Conservation (phyloP, 2,797 vertebrate genomes). For the Chaetophractus vellerosus region DNA sequence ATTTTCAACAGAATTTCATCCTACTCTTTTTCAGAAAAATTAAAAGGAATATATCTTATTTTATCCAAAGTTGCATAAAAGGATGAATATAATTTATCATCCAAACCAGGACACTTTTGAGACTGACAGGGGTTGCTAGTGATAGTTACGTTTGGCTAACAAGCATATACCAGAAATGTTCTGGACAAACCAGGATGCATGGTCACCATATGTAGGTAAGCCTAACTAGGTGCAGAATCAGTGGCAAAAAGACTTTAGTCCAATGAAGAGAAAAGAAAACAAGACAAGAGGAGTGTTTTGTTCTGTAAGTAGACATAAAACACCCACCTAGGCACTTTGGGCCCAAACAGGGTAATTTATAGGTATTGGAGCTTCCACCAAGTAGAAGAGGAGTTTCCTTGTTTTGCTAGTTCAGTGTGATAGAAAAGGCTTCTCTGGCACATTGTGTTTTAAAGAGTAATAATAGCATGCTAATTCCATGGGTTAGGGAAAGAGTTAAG, state of each 20-base stretch:
- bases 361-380: conserved; percentile 41
- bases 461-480: not conserved
- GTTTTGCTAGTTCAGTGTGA: not conserved
- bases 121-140: not conserved
- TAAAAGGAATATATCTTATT: not conserved
- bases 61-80: not conserved
- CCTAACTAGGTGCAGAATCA: not conserved
- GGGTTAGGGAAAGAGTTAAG: not conserved
- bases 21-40: not conserved
- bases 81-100: not conserved
- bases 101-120: too few relatives aligned
- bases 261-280: conserved; percentile 11
- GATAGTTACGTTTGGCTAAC: not conserved
- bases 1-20: conserved; percentile 37
- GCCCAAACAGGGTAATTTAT: not conserved
- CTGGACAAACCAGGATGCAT: not conserved
- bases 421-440: not conserved
- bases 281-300: not conserved
- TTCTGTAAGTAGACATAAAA: conserved; percentile 12
- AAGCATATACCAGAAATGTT: not conserved
- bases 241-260: not conserved
- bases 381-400: not conserved
- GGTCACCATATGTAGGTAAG: not conserved
- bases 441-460: not conserved
- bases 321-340: not conserved